Evolutionary conservation across 2,113 vertebrate species (phyloP).

Genomic region (Mohoua ochrocephala): DNA sequence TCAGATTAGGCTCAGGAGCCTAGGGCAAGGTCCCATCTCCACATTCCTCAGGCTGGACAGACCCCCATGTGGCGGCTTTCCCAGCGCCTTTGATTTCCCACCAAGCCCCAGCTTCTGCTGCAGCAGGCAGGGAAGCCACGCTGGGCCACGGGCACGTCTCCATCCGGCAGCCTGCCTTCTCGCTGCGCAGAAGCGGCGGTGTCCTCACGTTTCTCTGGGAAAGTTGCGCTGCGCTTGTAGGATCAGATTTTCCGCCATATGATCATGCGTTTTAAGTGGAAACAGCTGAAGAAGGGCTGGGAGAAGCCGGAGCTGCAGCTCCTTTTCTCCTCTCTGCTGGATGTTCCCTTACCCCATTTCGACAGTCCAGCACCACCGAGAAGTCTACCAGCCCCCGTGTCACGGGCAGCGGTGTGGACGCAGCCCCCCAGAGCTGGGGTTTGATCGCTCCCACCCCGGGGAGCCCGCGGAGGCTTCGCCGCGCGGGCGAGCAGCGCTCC

Average conservation of each 20-base stretch:
- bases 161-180: constrained; percentile 28
- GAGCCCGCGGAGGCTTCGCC: background rate
- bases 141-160: background rate
- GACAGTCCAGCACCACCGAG: background rate
- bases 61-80: background rate
- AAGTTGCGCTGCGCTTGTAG: background rate
- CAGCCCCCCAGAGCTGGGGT: background rate
- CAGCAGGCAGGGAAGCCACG: background rate
- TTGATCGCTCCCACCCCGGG: background rate
- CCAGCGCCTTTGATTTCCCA: background rate
- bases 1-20: background rate
- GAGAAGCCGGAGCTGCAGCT: background rate
- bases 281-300: constrained; percentile 61
- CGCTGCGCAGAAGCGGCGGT: background rate
- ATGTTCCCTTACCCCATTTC: background rate
- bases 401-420: background rate
- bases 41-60: background rate
- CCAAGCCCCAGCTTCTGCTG: background rate
- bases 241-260: constrained; percentile 47
- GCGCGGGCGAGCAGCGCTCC: background rate
- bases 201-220: constrained; percentile 51
- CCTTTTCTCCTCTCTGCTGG: constrained; percentile 1
- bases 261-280: constrained; percentile 54
- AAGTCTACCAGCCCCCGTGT: background rate
- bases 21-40: fast-evolving